Evolutionary conservation across 2,888 invertebrate species (phyloP), one percentile per base, ranked within the genome.

Genomic region (Orchesellides sinensis): DNA sequence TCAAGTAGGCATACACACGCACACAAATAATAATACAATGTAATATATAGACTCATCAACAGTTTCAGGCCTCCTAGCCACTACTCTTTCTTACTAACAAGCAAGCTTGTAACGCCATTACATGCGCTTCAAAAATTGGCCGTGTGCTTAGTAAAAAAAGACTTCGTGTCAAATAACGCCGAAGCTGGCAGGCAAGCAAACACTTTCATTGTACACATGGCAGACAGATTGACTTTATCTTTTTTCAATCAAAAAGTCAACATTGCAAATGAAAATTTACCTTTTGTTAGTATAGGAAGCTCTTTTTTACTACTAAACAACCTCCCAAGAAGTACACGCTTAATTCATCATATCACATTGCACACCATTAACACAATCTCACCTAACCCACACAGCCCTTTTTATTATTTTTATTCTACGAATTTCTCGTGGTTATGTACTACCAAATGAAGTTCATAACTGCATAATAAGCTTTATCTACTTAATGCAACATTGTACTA

Each of bases 221-320:
- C 79, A 79, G 65, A 65, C 65, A 72, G 79, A 79, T 79, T 79
- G 79, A 79, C 79, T 79, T 79, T 79, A 79, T 79, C 79, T 69
- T 70, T 45, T 56, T 70, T 61, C 54, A 56, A 79, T 56, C 63
- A 70, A 70, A 78, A 65, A 79, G 54, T 70, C 72, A 65, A 65
- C 79, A 54, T 72, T 79, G 79, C 79, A 56, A 79, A 79, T 54
- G 79, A 63, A 65, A 70, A 27, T 72, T 79, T 59, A 69, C 72
- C 72, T 72, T 79, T 79, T 79, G 65, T 65, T 8, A 25, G 14
- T 29, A 27, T 4, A 3, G 2, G 2, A 19, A 49, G 49, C 6
- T 29, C 17, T n/a, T 63, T 29, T 63, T 32, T 63, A 6, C 14
- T n/a, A 8, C 32, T 8, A 17, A 27, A 8, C 70, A 79, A 79